phyloP scores from a whole-genome alignment of 2,113 vertebrate genomes.

The Rhinolophus sinicus region DNA sequence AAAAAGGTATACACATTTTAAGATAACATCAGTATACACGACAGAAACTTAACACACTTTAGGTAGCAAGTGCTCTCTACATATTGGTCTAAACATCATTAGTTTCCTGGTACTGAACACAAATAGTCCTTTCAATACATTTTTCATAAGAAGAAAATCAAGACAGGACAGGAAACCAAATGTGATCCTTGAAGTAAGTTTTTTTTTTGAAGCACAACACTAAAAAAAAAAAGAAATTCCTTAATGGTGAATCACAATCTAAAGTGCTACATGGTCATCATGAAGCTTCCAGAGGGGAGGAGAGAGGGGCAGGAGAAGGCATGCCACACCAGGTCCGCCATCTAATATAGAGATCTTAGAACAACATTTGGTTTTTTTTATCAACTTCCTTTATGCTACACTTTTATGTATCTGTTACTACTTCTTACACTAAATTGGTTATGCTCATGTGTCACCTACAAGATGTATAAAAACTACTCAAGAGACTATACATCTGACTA shows the following conservation, averaged over 20 bases:
- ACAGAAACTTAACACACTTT: not conserved
- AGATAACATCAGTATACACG: too few relatives aligned
- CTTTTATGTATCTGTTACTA: too few relatives aligned
- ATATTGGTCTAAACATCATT: not conserved
- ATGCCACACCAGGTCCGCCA: not conserved
- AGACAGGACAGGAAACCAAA: not conserved
- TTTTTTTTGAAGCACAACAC: not conserved
- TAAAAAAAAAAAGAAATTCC: not conserved
- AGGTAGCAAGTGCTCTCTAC: not conserved
- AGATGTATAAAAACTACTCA: not conserved
- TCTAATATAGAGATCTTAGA: not conserved
- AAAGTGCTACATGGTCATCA: not conserved
- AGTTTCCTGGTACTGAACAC: not conserved
- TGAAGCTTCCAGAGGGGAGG: not conserved
- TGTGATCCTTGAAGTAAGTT: not conserved
- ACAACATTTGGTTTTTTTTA: not conserved
- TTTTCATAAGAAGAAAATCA: not conserved
- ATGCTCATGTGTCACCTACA: not conserved
- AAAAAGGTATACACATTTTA: too few relatives aligned
- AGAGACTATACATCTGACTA: not conserved
- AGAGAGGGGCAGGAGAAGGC: not conserved
- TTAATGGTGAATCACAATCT: not conserved
- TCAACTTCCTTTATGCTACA: not conserved
- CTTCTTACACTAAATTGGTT: not conserved
- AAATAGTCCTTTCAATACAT: not conserved